Conservation (phyloP, 2,797 vertebrate genomes). For the Rallus crepitans region DNA sequence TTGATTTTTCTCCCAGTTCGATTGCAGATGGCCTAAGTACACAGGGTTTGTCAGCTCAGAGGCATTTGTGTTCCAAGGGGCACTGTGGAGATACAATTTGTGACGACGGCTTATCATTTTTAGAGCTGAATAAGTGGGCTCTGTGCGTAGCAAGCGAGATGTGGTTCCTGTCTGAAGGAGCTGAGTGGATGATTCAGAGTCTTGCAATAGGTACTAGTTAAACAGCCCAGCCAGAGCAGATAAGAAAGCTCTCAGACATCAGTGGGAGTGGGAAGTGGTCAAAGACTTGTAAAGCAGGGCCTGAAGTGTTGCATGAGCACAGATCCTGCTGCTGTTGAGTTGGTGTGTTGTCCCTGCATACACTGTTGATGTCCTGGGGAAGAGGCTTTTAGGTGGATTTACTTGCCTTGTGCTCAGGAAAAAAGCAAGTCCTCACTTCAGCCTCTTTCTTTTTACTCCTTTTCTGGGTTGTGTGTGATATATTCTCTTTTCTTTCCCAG, state of each 20-base stretch:
- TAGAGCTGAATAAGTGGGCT: background rate
- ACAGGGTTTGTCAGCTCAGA: conserved; percentile 7
- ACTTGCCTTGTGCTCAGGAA: background rate
- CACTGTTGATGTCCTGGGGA: background rate
- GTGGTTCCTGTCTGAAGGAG: background rate
- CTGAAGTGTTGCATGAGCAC: background rate
- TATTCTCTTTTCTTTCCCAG: background rate
- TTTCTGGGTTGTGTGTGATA: background rate
- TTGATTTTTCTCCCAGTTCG: conserved; percentile 28
- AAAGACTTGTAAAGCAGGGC: background rate
- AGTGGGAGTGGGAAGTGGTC: background rate
- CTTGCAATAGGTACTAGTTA: background rate
- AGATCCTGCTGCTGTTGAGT: background rate
- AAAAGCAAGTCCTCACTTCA: background rate
- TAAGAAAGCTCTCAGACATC: background rate
- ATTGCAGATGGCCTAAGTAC: background rate
- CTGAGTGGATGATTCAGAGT: conserved; percentile 41
- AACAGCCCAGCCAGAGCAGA: background rate
- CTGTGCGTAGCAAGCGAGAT: background rate
- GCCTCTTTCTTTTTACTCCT: background rate
- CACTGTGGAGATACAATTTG: background rate
- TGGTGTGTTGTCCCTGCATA: background rate
- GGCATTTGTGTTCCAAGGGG: background rate
- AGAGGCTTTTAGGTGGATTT: background rate
- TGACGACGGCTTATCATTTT: conserved; percentile 15